Base-by-base conservation (phyloP, 2,888 invertebrate species). In the Euplagia quadripunctaria region DNA sequence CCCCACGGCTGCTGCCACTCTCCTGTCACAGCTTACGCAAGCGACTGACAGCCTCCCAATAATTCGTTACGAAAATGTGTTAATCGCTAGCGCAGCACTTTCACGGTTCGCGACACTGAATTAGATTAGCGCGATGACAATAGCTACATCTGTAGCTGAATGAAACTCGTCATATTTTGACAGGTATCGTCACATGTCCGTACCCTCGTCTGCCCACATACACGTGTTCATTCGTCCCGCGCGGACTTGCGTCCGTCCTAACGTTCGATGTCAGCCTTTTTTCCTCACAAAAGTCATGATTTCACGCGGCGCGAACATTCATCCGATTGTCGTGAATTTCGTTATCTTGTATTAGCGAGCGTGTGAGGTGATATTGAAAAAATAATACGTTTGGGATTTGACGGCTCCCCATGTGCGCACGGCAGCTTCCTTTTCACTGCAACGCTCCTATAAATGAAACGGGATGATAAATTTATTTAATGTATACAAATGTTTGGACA, bases 401-500 rank as follows among this genome's bases (percentile, higher is more conserved):
- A 93, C 90, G 93, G 89, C 92, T 90, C 94, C 94, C 95, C 95
- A 95, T 94, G 93, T 95, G 95, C 88, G 90, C 92, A 73, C 89
- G 91, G 93, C 94, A 94, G 94, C 94, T 95, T 95, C 95, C 94
- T 95, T 93, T 94, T 94, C 91, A 91, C 91, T 92, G 89, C 88
- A 89, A 85, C 87, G 89, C 88, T 90, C 87, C 89, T 93, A 91
- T 90, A 91, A 92, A 94, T 91, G 93, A 92, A 93, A 93, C 91
- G 91, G 91, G 92, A 95, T 95, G 95, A 95, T 96, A 96, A 95
- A 96, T 96, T 95, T 95, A 93, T 95, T 94, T 94, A 94, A 95
- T 94, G 95, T 94, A 95, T 95, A 96, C 95, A 95, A 96, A 96
- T 96, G 94, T 95, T 96, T 96, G 94, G 95, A 96, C 95, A 95